Evolutionary conservation across 1,140 invertebrate species (phyloP).

Genomic region (Meloidogyne chitwoodi): DNA sequence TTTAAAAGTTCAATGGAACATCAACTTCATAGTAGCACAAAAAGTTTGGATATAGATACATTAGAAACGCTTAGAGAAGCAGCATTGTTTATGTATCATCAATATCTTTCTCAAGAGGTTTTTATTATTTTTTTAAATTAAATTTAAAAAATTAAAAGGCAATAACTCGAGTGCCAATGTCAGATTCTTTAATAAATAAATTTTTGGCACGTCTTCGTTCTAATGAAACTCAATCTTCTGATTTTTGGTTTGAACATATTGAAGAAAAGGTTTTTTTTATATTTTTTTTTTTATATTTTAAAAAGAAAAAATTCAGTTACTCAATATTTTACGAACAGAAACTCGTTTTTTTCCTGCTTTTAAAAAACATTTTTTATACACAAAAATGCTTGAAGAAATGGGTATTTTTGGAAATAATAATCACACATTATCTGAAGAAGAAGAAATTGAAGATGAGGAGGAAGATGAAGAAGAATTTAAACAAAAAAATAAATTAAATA

Average conservation of each 20-base stretch:
- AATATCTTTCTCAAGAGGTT: constrained; percentile 75
- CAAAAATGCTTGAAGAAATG: constrained; percentile 73
- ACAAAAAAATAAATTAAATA: background rate
- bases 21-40: constrained; percentile 61
- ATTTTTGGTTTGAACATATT: constrained; percentile 80
- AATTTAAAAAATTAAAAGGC: constrained; percentile 61
- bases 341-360: constrained; percentile 72
- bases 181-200: constrained; percentile 68
- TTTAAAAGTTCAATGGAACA: constrained; percentile 75
- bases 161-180: constrained; percentile 68
- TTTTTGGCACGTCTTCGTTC: constrained; percentile 68
- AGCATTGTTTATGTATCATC: constrained; percentile 75
- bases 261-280: constrained; percentile 64
- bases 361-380: constrained; percentile 69
- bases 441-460: background rate
- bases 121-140: constrained; percentile 13
- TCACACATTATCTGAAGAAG: constrained; percentile 5
- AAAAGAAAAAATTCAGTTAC: constrained; percentile 40
- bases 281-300: background rate
- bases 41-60: constrained; percentile 47
- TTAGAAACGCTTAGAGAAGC: constrained; percentile 71
- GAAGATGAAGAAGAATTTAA: background rate
- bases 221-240: constrained; percentile 66
- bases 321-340: constrained; percentile 63
- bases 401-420: constrained; percentile 66